These are phyloP conservation scores for Coilia nasus DNA, from an alignment of 2,797 vertebrate genomes.

Conservation along the genomic window DNA sequence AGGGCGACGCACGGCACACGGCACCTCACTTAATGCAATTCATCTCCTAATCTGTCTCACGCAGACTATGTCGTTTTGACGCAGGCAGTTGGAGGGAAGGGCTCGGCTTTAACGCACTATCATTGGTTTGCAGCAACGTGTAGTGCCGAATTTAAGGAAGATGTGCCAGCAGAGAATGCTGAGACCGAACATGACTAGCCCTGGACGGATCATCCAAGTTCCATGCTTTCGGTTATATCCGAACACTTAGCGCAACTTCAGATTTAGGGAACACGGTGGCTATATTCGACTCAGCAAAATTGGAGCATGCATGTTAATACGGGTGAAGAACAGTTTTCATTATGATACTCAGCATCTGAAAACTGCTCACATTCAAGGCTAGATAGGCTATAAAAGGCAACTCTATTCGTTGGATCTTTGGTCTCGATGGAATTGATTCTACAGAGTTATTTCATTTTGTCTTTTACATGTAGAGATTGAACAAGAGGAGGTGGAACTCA, in stretches of 20 bases:
- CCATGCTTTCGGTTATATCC: neutral
- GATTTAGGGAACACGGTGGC: neutral
- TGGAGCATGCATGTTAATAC: neutral
- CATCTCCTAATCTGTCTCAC: neutral
- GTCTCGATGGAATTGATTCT: neutral
- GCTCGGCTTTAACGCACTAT: neutral
- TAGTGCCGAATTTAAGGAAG: neutral
- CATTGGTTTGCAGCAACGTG: neutral
- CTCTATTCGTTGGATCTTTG: neutral
- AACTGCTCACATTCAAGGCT: neutral
- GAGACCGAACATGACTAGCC: neutral
- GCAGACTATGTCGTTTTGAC: neutral
- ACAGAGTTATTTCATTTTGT: constrained; percentile 18
- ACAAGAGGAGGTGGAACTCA: neutral
- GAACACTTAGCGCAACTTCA: neutral
- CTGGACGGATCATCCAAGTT: neutral
- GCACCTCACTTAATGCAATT: neutral
- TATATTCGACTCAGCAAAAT: neutral
- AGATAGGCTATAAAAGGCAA: neutral
- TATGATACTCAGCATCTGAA: neutral
- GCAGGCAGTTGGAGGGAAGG: neutral
- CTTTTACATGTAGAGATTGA: constrained; percentile 3
- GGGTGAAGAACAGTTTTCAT: neutral
- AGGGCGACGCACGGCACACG: no score
- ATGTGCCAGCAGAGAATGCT: neutral